phyloP scores from a whole-genome alignment of 2,797 vertebrate species.

The Phalanger gymnotis region DNA sequence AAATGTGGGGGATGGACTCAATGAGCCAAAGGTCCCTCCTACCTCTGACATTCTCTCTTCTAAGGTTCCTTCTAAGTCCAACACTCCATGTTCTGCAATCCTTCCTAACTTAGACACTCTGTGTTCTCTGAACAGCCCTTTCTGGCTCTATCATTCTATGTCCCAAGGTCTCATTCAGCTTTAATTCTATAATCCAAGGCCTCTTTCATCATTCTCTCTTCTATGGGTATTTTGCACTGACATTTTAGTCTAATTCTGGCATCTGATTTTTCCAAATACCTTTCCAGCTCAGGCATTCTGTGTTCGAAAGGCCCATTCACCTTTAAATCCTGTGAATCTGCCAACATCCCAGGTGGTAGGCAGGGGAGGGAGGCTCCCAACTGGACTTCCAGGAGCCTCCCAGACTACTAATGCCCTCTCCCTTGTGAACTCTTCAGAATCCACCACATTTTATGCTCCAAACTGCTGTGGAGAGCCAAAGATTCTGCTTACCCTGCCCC shows the following conservation, averaged over 20 bases:
- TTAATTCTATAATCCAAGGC: background rate
- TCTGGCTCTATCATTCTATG: background rate
- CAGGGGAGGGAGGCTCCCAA: background rate
- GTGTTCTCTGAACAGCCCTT: background rate
- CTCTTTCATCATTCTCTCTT: background rate
- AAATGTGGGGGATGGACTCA: background rate
- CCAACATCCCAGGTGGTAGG: background rate
- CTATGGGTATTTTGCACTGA: background rate
- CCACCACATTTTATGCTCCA: background rate
- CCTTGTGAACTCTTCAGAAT: no score
- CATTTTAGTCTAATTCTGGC: background rate
- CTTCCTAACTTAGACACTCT: background rate
- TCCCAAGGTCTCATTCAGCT: background rate
- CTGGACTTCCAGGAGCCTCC: background rate
- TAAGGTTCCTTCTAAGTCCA: background rate
- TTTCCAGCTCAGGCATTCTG: background rate
- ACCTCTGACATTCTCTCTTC: background rate
- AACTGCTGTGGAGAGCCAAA: background rate
- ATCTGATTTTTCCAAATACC: background rate
- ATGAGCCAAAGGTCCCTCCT: background rate
- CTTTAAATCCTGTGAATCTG: background rate
- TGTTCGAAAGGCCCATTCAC: background rate
- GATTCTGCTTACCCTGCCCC: background rate
- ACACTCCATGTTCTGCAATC: background rate
- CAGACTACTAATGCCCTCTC: background rate